Evolutionary conservation across 2,888 invertebrate species (phyloP).

Genomic region (Drosophila barbarae): DNA sequence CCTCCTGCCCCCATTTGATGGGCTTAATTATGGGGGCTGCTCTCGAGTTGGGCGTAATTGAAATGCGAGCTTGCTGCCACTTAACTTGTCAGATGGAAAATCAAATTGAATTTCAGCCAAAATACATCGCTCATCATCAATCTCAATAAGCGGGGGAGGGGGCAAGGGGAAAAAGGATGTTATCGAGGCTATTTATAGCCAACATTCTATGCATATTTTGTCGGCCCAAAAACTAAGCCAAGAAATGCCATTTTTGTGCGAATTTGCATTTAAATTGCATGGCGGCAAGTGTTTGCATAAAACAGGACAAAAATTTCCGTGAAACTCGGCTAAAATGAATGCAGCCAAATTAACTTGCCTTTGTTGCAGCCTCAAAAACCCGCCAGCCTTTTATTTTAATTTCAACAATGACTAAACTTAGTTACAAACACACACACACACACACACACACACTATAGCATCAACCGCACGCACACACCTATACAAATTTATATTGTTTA

Average conservation of each 20-base stretch:
- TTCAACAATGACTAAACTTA: slow-evolving; percentile 69
- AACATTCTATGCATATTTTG: slow-evolving; percentile 22
- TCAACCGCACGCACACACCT: slow-evolving; percentile 20
- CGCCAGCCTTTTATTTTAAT: slow-evolving; percentile 55
- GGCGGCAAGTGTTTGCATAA: slow-evolving; percentile 33
- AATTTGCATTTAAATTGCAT: slow-evolving; percentile 71
- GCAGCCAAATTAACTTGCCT: slow-evolving; percentile 65
- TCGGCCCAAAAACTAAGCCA: slow-evolving; percentile 2
- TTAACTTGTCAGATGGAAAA: slow-evolving; percentile 43
- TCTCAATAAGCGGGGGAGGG: slow-evolving; percentile 1
- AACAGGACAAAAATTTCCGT: slow-evolving; percentile 16
- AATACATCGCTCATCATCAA: slow-evolving; percentile 34
- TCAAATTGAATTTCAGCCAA: slow-evolving; percentile 25
- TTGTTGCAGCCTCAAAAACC: slow-evolving; percentile 55
- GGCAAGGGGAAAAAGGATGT: background rate
- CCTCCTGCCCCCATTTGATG: slow-evolving; percentile 39
- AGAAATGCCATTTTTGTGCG: slow-evolving; percentile 26
- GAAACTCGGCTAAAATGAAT: slow-evolving; percentile 26
- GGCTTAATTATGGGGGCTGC: slow-evolving; percentile 55
- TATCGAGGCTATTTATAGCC: slow-evolving; percentile 26
- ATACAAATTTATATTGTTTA: slow-evolving; percentile 53
- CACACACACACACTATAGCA: slow-evolving; percentile 27
- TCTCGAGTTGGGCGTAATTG: slow-evolving; percentile 49
- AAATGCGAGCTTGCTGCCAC: slow-evolving; percentile 58
- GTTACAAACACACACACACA: slow-evolving; percentile 39